Conservation (phyloP, 1,140 invertebrate species). For the Sarcophaga bullata region DNA sequence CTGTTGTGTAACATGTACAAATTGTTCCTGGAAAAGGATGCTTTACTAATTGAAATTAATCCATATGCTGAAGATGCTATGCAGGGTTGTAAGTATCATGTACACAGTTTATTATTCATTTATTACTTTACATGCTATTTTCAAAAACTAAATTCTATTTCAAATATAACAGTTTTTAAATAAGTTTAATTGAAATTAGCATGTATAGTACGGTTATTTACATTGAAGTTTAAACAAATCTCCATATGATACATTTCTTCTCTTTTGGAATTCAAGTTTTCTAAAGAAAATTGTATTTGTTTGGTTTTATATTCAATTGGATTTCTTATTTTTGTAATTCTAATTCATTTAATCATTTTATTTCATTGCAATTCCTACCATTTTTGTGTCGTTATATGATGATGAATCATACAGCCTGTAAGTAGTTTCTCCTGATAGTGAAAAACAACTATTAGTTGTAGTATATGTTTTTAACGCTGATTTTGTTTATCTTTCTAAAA, state of each 20-base stretch:
- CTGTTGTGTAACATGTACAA: constrained; percentile 90
- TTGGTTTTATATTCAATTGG: background rate
- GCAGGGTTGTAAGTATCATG: constrained; percentile 77
- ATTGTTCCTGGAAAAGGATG: constrained; percentile 91
- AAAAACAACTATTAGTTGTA: too few relatives aligned
- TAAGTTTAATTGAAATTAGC: too few relatives aligned
- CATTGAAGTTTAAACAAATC: too few relatives aligned
- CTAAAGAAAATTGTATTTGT: background rate
- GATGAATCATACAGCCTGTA: background rate
- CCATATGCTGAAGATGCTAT: constrained; percentile 94
- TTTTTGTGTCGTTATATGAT: background rate
- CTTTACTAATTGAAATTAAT: constrained; percentile 94
- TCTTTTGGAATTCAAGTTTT: too few relatives aligned
- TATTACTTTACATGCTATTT: constrained; percentile 16
- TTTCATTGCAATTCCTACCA: background rate
- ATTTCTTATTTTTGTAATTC: background rate
- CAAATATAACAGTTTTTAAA: too few relatives aligned
- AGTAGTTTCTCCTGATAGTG: background rate
- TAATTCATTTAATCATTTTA: background rate
- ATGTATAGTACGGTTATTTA: too few relatives aligned
- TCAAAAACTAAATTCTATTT: background rate
- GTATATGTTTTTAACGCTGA: too few relatives aligned
- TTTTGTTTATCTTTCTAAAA: too few relatives aligned
- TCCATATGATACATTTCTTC: too few relatives aligned
- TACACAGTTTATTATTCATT: background rate